Evolutionary conservation across 2,888 invertebrate species (phyloP), one percentile per base, ranked within the genome.

Genomic region (Nephrocerus scutellatus): DNA sequence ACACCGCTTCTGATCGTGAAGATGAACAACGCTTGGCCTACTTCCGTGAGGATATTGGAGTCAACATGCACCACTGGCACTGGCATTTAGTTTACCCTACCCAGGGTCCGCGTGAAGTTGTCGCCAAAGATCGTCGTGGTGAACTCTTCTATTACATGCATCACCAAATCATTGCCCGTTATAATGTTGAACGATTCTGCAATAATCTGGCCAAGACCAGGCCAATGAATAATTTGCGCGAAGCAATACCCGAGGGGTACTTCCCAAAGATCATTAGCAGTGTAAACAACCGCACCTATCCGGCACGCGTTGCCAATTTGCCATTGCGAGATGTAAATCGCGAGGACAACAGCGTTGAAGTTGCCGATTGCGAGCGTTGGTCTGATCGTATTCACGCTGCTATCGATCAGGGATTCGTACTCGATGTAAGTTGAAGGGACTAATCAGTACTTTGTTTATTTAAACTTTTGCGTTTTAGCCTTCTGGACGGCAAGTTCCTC

Each of bases 31-130:
- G 82, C 5, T 64, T 86, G 43, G 82, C 85, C 20, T 90, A 89
- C 67, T 89, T 84, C 74, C 76, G 88, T 25, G 89, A 89, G 62
- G 89, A 88, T 63, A 72, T 87, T 44, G 87, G 86, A 48, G 73
- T 89, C 52, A 89, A 89, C 68, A 77, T 86, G 34, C 89, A 89
- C 63, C 89, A 90, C 62, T 90, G 89, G 88, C 88, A 89, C 60
- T 89, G 88, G 89, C 89, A 90, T 65, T 73, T 89, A 50, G 87
- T 88, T 2, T 89, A 88, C 61, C 87, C 88, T 0, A 79, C 78
- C 60, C 77, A 79, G 39, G 76, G 79, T 0, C 72, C 74, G 13
- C 56, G 59, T 10, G 65, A 70, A 25, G 76, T 84, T 25, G 84
- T 87, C 5, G 72, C 73, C 32, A 86, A 87, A 59, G 78, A 83